A percentile compares a stretch with the other conserved stretches of the same genome.
phyloP scores from a whole-genome alignment of 2,888 invertebrate species.

The Octonoba sinensis region DNA sequence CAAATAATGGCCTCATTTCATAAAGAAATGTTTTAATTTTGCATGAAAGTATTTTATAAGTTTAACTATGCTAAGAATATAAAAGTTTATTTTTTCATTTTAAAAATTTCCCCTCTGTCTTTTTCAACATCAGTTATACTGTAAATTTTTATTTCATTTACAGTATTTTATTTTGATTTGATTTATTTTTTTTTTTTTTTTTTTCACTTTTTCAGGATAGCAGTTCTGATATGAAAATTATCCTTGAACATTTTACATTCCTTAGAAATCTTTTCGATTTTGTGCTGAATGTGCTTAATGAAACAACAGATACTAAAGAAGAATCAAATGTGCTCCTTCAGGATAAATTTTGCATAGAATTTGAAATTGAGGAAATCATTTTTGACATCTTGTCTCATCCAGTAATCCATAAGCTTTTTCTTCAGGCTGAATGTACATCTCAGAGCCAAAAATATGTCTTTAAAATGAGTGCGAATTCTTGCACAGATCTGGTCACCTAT shows the following conservation, averaged over 20 bases:
- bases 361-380: background rate
- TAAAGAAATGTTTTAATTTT: no score
- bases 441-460: background rate
- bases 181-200: background rate
- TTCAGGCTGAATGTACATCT: background rate
- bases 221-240: background rate
- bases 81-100: no score
- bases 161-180: background rate
- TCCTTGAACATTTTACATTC: background rate
- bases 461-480: constrained; percentile 6
- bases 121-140: no score
- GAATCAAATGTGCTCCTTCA: background rate
- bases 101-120: no score
- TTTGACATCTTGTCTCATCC: constrained; percentile 37
- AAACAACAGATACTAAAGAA: background rate
- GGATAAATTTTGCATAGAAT: background rate
- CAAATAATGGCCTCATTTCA: no score
- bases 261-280: constrained; percentile 1
- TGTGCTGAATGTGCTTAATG: constrained; percentile 1
- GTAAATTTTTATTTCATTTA: no score
- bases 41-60: no score
- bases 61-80: no score
- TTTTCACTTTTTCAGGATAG: background rate
- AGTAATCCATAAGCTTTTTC: constrained; percentile 19
- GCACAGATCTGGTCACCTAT: constrained; percentile 29